Evolutionary conservation across 2,113 vertebrate species (phyloP), one percentile per base, ranked within the genome.

Genomic region (Apus apus): DNA sequence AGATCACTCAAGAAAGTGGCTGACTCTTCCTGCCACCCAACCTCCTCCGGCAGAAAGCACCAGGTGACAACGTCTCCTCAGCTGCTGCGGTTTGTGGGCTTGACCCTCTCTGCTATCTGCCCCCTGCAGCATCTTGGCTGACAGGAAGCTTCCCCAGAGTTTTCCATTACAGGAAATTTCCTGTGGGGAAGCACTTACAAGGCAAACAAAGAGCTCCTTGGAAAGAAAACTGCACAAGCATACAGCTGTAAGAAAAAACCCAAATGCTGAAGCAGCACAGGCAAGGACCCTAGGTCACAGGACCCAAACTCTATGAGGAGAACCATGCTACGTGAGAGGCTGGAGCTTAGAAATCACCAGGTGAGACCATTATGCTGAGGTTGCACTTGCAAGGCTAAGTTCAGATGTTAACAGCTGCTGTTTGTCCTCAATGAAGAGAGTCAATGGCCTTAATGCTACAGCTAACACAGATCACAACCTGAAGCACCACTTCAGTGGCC

Each of bases 91-190:
- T 92, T 50, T 94, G 96, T 8, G 75, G 94, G 72, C 92, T 90
- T 11, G 7, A 90, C 50, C 0, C 29, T 23, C 79, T 93, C 73
- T 0, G 45, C 98, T 98, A 98, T 98, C 98, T 98, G 92, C 18
- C 84, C 91, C 81, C 54, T 34, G 93, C 97, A 98, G 97, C 71
- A 94, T 85, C 96, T 92, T 29, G 23, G 72, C 86, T 56, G 87
- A 96, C 97, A 98, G 98, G 98, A 98, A 98, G 97, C 96, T 98
- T 98, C 97, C 97, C 96, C 97, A 86, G 83, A 96, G 91, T 94
- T 98, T 96, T 97, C 97, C 98, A 94, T 94, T 95, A 95, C 95
- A 97, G 98, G 98, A 98, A 98, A 98, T 98, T 98, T 98, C 98
- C 98, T 98, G 98, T 94, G 96, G 97, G 97, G 98, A 98, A 98